These are phyloP conservation scores for Python bivittatus DNA, from an alignment of 2,113 vertebrate species.

Conservation along the genomic window DNA sequence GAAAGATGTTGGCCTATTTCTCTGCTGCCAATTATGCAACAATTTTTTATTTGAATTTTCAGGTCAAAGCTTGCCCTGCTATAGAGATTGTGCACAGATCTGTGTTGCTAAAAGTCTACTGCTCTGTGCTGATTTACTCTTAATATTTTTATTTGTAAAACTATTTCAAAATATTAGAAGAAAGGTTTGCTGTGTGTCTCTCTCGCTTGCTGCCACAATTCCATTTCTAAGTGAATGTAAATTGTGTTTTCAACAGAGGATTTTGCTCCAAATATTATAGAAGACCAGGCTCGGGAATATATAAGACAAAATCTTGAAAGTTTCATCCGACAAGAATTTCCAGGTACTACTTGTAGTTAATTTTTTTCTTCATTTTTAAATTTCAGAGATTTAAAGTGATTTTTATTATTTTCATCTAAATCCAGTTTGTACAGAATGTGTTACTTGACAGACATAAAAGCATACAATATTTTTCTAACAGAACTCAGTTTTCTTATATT, in stretches of 20 bases:
- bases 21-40: not conserved
- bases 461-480: no score
- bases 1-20: not conserved
- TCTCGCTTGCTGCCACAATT: conserved; percentile 37
- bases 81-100: not conserved
- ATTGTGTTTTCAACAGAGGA: conserved; percentile 74
- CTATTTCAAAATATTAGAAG: not conserved
- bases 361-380: not conserved
- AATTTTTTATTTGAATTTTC: not conserved
- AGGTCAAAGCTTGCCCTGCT: not conserved
- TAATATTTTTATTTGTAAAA: not conserved
- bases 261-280: conserved; percentile 83
- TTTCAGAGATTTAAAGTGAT: not conserved
- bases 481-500: not conserved
- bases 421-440: not conserved
- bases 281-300: conserved; percentile 85
- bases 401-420: not conserved
- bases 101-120: not conserved
- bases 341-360: conserved; percentile 71
- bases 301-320: conserved; percentile 87
- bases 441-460: not conserved
- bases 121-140: not conserved
- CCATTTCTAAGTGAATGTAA: conserved; percentile 5
- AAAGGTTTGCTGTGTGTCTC: conserved; percentile 28
- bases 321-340: conserved; percentile 85